Evolutionary conservation across 92 coral and sea anemone species (phyloP), one percentile per base, ranked within the genome.

Genomic region (Parazoanthus swiftii): DNA sequence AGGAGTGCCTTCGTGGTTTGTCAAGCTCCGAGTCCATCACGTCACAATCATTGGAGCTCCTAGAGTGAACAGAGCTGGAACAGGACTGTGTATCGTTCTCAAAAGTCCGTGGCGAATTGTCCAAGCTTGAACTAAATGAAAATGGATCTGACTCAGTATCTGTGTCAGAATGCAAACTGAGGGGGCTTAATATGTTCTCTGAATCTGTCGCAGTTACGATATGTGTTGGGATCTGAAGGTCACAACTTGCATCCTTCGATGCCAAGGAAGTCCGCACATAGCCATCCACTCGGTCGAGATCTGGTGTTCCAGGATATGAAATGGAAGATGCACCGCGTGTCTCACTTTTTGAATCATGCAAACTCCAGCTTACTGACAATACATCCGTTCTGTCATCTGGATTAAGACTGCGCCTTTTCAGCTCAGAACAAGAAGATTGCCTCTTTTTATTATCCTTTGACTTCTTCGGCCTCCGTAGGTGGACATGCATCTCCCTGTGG

Each of bases 101-200:
- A 33, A 70, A 84, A 16, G 25, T 58, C 66, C 44, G 79, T 43
- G 79, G 87, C 6, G 79, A 84, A 29, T 35, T 54, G 10, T 56
- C 37, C 65, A 70, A 15, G 68, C 87, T 70, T 84, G 87, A 84
- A 3, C 44, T 48, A 16, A 42, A 73, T 14, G 87, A 84, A 48
- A 84, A 71, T 0, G 79, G 78, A 72, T 84, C 87, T n/a, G 87
- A 84, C 29, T 84, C 87, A 48, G 78, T 84, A 26, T 84, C 87
- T 14, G 87, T 84, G 43, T 84, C 87, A 25, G 87, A 84, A 7
- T 25, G n/a, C 23, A 2, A 43, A 50, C 66, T 48, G 37, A 20
- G 79, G 1, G 67, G 67, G 48, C 79, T 26, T 7, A 23, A 63
- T 20, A 44, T 25, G n/a, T 44, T 72, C 36, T 71, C 87, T 33